phyloP scores from a whole-genome alignment of 2,113 vertebrate genomes.

The Amphiprion ocellaris region DNA sequence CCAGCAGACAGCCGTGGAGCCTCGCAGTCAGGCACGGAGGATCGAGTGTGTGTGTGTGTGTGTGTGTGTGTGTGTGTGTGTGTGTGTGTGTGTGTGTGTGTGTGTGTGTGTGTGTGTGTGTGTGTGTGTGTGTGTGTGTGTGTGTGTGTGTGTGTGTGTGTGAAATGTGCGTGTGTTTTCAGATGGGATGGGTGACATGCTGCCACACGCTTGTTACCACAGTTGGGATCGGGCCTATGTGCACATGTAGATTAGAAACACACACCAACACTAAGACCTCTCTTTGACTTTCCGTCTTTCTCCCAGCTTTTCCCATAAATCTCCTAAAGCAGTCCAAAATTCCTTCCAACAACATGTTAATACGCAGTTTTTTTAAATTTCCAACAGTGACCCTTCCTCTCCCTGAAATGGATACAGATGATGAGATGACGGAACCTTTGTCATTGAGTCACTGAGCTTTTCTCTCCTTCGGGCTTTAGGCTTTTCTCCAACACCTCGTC shows the following conservation, averaged over 20 bases:
- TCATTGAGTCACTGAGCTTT: conserved; percentile 46
- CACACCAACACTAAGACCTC: conserved; percentile 24
- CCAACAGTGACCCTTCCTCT: conserved; percentile 18
- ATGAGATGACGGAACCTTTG: conserved; percentile 51
- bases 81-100: not conserved
- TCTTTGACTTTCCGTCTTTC: conserved; percentile 36
- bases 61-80: not conserved
- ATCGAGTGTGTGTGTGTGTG: conserved; percentile 29
- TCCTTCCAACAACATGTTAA: conserved; percentile 25
- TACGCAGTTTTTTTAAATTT: conserved; percentile 28
- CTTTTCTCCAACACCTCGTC: conserved; percentile 45
- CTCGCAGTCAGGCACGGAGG: conserved; percentile 72
- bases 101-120: conserved; percentile 16
- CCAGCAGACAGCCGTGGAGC: conserved; percentile 78
- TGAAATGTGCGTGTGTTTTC: conserved; percentile 2
- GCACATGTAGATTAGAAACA: conserved; percentile 46
- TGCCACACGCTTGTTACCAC: conserved; percentile 73
- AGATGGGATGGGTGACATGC: conserved; percentile 69
- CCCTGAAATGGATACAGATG: conserved; percentile 61
- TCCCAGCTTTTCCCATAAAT: conserved; percentile 34
- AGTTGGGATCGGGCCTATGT: conserved; percentile 56
- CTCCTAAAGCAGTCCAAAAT: conserved; percentile 24
- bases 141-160: not conserved
- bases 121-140: conserved; percentile 15
- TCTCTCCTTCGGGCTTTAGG: conserved; percentile 40